Evolutionary conservation across 1,140 invertebrate genomes (phyloP), one percentile per base, ranked within the genome.

Genomic region (Tigriopus japonicus): DNA sequence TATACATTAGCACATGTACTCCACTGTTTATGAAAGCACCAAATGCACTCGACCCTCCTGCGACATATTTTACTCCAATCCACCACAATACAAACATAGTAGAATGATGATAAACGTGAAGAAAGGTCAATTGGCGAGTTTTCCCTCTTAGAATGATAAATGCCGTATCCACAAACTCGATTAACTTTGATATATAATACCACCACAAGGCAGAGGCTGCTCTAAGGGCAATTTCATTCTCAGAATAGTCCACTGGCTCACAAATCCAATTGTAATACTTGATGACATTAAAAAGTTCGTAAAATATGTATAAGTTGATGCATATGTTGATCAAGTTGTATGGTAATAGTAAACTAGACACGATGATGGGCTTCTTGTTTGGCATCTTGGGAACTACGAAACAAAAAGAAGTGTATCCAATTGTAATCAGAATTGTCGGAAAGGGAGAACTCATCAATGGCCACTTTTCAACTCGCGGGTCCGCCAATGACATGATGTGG

Each of bases 61-160:
- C 88, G 9, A 94, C 87, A 86, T 87, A 97, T 76, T 93, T 93
- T 63, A 92, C 84, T 17, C 88, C 87, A 64, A 94, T 91, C 89
- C 90, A 97, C 86, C 89, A 94, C 15, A 91, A 78, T 0, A 80
- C 77, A 67, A 92, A 89, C 85, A 92, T 92, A 0, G 86, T 89
- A 5, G 86, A 86, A 68, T 92, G 88, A 71, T 93, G 89, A 68
- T 92, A 92, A 0, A 92, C 81, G 64, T 93, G 88, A 3, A 93
- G 75, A 71, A 92, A 92, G 12, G 85, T 87, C 56, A 93, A 71
- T 70, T 92, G 87, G 63, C 81, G 82, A 61, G 84, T 80, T 67
- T 92, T 92, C 70, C 91, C 90, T 41, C 87, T 77, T 35, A 92
- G 69, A 60, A 92, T 89, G 65, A 92, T 88, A 76, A 92, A 92